Base-by-base conservation (phyloP, 92 coral and sea anemone genomes). In the Meandrina meandrites region DNA sequence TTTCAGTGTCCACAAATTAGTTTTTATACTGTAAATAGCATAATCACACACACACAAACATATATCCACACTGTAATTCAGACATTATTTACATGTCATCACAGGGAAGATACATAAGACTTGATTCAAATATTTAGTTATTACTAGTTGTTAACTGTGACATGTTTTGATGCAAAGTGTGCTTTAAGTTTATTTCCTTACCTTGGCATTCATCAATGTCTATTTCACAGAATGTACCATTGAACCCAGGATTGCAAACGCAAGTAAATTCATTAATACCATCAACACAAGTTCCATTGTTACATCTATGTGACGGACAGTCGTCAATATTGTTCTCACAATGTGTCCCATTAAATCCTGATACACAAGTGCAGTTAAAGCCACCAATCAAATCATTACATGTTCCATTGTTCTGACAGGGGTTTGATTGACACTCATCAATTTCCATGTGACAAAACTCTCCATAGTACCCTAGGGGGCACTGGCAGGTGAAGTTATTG, bases 281-380 rank as follows among this genome's bases (percentile, higher is more conserved):
- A 83, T 91, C 94, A 45, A 66, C 69, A 77, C 98, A 96, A 8
- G 93, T 90, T 19, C 96, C 97, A 77, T 89, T 91, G 50, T 92
- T 90, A 79, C 98, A 96, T 3, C 89, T 86, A 75, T 86, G 92
- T 10, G 94, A 82, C 19, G 87, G 90, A 78, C 98, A 96, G 69
- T 96, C 98, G 51, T 96, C 91, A 42, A 94, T 90, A 86, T 96
- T 90, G 42, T 37, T 82, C 81, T 91, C 91, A 86, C 98, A 96
- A 11, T 82, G 88, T 15, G 81, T 88, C 56, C 98, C 98, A 73
- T 93, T 92, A 78, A 81, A 96, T 3, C 98, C 98, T 35, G 69
- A 22, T 2, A 66, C 76, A 87, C 98, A 96, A 8, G 70, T 82
- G 84, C 98, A 96, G 62, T 79, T 86, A 91, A 86, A 96, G 17